Evolutionary conservation across 2,888 invertebrate species (phyloP).

Genomic region (Diarsia rubi): DNA sequence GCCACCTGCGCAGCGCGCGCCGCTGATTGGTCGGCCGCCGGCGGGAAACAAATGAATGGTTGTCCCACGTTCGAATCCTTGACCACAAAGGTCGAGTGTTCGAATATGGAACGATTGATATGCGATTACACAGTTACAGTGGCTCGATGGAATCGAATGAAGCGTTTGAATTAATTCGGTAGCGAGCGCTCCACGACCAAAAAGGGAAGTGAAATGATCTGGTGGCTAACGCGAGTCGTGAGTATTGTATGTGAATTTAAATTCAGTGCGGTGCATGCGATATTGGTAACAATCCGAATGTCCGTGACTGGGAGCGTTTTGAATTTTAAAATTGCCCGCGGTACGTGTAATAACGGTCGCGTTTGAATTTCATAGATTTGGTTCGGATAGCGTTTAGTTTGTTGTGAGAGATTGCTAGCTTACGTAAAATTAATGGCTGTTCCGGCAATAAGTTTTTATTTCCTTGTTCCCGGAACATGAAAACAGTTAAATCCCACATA

Average conservation of each 20-base stretch:
- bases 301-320: constrained; percentile 77
- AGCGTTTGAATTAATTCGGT: constrained; percentile 71
- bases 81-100: constrained; percentile 79
- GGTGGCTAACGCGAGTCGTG: constrained; percentile 66
- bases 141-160: constrained; percentile 76
- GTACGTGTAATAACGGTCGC: constrained; percentile 66
- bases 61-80: constrained; percentile 75
- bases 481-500: constrained; percentile 33
- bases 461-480: constrained; percentile 22
- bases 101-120: constrained; percentile 83
- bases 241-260: constrained; percentile 78
- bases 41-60: constrained; percentile 80
- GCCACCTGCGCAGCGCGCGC: constrained; percentile 79
- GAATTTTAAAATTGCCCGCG: constrained; percentile 82
- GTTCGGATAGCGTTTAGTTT: constrained; percentile 65
- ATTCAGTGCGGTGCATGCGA: constrained; percentile 80
- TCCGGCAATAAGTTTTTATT: constrained; percentile 48
- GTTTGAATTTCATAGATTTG: constrained; percentile 77
- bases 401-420: constrained; percentile 47
- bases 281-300: constrained; percentile 84
- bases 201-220: constrained; percentile 73
- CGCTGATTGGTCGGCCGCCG: constrained; percentile 74
- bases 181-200: constrained; percentile 75
- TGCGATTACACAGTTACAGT: constrained; percentile 74
- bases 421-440: constrained; percentile 40